Percentiles rank a stretch among this genome's conserved stretches.
Conservation (phyloP, 2,113 vertebrate genomes). For the Cavia aperea region DNA sequence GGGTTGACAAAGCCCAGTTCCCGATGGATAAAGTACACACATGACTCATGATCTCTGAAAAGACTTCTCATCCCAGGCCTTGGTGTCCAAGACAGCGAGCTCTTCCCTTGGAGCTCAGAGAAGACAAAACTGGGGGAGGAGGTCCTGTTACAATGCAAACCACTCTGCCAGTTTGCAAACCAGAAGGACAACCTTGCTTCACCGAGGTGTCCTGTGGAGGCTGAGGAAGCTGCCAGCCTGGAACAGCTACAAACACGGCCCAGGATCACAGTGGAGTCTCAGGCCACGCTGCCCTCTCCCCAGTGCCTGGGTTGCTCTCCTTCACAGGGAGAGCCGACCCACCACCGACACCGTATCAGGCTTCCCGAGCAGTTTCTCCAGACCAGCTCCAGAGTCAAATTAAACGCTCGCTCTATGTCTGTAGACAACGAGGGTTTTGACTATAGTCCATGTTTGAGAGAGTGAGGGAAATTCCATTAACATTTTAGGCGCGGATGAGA, state of each 20-base stretch:
- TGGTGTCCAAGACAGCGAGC: slow-evolving; percentile 1
- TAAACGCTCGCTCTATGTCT: slow-evolving; percentile 41
- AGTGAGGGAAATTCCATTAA: slow-evolving; percentile 56
- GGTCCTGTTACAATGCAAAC: background rate
- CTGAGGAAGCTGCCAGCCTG: background rate
- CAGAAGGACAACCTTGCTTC: background rate
- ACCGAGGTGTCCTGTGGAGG: background rate
- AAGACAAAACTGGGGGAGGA: background rate
- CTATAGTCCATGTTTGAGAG: slow-evolving; percentile 44
- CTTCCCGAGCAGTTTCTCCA: slow-evolving; percentile 43
- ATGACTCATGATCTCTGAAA: slow-evolving; percentile 29
- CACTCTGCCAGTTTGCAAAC: background rate
- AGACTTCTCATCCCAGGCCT: background rate
- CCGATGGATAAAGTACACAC: background rate
- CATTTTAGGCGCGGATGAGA: background rate
- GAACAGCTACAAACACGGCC: background rate
- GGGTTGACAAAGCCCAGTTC: background rate
- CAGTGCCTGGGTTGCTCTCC: background rate
- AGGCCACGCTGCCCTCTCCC: background rate
- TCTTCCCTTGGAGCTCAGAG: slow-evolving; percentile 13
- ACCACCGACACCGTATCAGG: slow-evolving; percentile 39
- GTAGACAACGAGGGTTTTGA: slow-evolving; percentile 64
- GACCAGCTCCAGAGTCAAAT: slow-evolving; percentile 41
- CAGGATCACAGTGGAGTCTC: background rate
- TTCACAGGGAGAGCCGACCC: slow-evolving; percentile 2